Base-by-base conservation (phyloP, 2,888 invertebrate genomes). In the Leucania comma region DNA sequence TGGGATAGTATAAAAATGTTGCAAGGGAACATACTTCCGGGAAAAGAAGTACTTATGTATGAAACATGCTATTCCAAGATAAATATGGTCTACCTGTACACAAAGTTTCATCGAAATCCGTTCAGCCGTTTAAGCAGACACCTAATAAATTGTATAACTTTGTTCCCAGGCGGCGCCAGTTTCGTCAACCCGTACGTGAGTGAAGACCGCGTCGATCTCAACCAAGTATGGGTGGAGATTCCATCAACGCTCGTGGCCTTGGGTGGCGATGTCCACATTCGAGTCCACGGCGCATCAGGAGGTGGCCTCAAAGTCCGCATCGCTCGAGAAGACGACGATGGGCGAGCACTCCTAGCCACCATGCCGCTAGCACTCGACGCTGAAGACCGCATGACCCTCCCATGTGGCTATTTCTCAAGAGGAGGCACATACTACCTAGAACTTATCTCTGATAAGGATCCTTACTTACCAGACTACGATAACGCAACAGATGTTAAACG, bases 241-340 rank as follows among this genome's bases (percentile, higher is more conserved):
- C 98, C 98, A n/a, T 96, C 97, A 81, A 96, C 97, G 59, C 97
- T 98, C 90, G 97, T 97, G 73, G 98, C 98, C 42, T 94, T 98
- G 84, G 98, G 98, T 82, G 98, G 98, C 80, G 98, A 98, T 92
- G 96, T 98, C 73, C 97, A 97, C 90, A 97, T 98, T 82, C 96
- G 97, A 90, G 97, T 98, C 85, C 96, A 96, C 89, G 97, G 90
- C 87, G 95, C 81, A 81, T 93, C 86, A 90, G 96, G 89, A 89
- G 92, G 87, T 72, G 87, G 85, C 72, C 88, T 96, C 81, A 91
- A 92, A 78, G 94, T 95, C 78, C 94, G 94, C 82, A 93, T 96
- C 91, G 94, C 94, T 69, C 92, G 95, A 86, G 95, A 96, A 89
- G 95, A 94, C 92, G 95, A 94, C 92, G 95, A 94, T 78, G 94